Percentiles rank a stretch among this genome's conserved stretches.
phyloP scores from a whole-genome alignment of 2,797 vertebrate species.

The Nyctalus aviator region DNA sequence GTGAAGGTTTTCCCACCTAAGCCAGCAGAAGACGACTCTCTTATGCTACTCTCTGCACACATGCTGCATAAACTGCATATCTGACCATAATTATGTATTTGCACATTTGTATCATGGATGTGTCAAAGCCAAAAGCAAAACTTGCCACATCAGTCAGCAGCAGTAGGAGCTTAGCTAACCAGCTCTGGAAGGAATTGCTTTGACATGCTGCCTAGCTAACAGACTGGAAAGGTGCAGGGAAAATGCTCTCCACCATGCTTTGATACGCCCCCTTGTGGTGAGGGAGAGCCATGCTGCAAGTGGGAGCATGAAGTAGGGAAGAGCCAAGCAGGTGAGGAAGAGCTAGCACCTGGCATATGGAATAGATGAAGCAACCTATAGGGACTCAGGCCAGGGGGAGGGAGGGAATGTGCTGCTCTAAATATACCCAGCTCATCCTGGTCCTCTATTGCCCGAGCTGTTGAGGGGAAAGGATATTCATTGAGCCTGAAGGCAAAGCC shows the following conservation, averaged over 20 bases:
- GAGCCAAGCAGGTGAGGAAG: neutral
- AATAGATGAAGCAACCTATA: neutral
- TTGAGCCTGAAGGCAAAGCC: neutral
- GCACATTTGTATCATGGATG: neutral
- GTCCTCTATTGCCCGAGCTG: neutral
- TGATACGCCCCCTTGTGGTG: conserved; percentile 51
- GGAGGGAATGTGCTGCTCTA: no score
- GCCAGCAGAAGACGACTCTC: neutral
- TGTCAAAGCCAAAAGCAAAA: conserved; percentile 21
- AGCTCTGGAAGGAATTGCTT: neutral
- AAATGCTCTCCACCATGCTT: neutral
- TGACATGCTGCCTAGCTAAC: neutral
- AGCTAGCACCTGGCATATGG: neutral
- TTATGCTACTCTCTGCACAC: neutral
- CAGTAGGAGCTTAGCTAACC: neutral
- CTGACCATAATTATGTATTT: neutral
- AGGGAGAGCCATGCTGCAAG: neutral
- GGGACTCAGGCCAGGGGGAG: rapidly evolving
- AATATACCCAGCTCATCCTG: neutral
- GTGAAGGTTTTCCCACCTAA: neutral
- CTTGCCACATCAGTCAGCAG: neutral
- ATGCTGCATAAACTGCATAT: neutral
- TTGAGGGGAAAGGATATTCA: neutral
- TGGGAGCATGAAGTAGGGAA: rapidly evolving
- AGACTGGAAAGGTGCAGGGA: neutral